Base-by-base conservation (phyloP, 92 coral and sea anemone species). In the Diadumene lineata region DNA sequence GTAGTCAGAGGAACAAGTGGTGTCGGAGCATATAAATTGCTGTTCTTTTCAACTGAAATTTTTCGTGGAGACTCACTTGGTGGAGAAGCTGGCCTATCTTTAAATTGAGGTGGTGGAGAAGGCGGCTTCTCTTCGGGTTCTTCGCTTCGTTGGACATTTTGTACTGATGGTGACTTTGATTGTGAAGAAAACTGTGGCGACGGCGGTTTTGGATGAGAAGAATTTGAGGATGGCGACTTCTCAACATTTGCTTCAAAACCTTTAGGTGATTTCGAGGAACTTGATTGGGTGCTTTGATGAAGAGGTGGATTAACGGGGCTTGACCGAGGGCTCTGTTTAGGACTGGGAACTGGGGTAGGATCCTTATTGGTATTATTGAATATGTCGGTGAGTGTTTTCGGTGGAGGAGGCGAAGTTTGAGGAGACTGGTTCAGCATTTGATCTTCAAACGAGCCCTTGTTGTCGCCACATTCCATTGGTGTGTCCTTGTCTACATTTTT, bases 391-490 rank as follows among this genome's bases (percentile, higher is more conserved):
- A 62, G 18, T 6, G 68, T 62, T 16, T 62, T 62, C 0, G 68
- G 68, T 1, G 31, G 11, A 3, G 34, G 43, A 7, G 65, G 65
- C n/a, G n/a, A n/a, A n/a, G n/a, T n/a, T n/a, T n/a, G n/a, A n/a
- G n/a, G n/a, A n/a, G n/a, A n/a, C n/a, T n/a, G n/a, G n/a, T 18
- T 51, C 43, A 53, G n/a, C 23, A 70, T 70, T 19, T 67, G 55
- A 6, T 67, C 17, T 11, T 67, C 72, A 43, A 23, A 34, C 11
- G 76, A 10, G 1, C 50, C 22, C 23, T 53, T 56, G 2, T 7
- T 50, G 11, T 76, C 65, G 18, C 55, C 66, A 1, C 13, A n/a
- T 21, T 65, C 63, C 30, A 76, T 43, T 9, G 77, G 77, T n/a
- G 24, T 16, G 1, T 60, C 23, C n/a, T 60, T 27, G 17, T 72